phyloP scores from a whole-genome alignment of 2,888 invertebrate species.

The Lampropteryx suffumata region DNA sequence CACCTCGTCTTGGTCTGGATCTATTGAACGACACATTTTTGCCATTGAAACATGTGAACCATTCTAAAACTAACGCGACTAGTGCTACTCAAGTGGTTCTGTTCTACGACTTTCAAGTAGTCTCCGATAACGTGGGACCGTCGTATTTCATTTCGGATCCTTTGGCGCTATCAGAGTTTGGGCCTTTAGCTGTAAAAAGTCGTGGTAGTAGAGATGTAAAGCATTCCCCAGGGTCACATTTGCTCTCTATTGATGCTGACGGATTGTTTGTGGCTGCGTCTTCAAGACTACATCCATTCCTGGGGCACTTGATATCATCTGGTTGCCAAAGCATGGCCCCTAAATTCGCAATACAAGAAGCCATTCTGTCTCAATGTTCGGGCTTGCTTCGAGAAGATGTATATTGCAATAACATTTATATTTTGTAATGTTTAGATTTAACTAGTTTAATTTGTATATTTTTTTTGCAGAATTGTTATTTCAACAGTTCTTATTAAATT shows the following conservation, averaged over 20 bases:
- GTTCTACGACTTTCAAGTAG: slow-evolving; percentile 53
- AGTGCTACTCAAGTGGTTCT: slow-evolving; percentile 48
- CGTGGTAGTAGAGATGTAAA: slow-evolving; percentile 15
- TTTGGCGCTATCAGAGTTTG: slow-evolving; percentile 20
- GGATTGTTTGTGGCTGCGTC: slow-evolving; percentile 65
- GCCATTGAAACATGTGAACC: background rate
- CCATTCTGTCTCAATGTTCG: slow-evolving; percentile 56
- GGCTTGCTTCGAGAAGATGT: slow-evolving; percentile 49
- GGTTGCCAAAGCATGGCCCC: slow-evolving; percentile 55
- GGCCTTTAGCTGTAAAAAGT: background rate
- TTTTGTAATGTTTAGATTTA: slow-evolving; percentile 46
- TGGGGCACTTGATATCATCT: slow-evolving; percentile 52
- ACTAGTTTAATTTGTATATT: slow-evolving; percentile 15
- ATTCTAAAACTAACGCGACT: slow-evolving; percentile 27
- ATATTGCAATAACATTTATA: slow-evolving; percentile 64
- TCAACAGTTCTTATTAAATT: slow-evolving; percentile 10
- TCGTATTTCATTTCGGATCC: slow-evolving; percentile 39
- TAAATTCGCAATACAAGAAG: slow-evolving; percentile 56
- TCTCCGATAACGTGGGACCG: slow-evolving; percentile 45
- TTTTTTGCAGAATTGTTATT: slow-evolving; percentile 10
- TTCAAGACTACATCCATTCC: slow-evolving; percentile 57
- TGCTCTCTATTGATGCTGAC: slow-evolving; percentile 57
- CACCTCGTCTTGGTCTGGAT: background rate
- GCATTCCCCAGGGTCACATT: slow-evolving; percentile 24
- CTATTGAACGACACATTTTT: background rate